Base-by-base conservation (phyloP, 2,888 invertebrate genomes). In the Artemia sinica region DNA sequence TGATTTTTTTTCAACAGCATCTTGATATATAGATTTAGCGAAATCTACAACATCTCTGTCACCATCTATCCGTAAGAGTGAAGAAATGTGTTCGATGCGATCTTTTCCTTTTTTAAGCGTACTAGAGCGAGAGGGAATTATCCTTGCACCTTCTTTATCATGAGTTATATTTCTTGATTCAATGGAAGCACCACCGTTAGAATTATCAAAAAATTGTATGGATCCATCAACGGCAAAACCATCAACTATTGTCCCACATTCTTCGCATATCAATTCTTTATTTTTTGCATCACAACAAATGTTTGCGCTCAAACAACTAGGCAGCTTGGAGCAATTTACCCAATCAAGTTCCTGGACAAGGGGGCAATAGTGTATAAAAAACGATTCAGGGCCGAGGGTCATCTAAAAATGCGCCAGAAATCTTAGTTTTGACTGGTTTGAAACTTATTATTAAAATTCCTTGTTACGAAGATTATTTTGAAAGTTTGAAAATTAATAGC, bases 11-110 rank as follows among this genome's bases (percentile, higher is more conserved):
- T 58, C 8, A 18, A 58, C 58, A 18, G 58, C 58, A 58, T 58
- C 58, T 58, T 58, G 58, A 9, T 14, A 58, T 14, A 58, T 58
- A 9, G 58, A 58, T 58, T 58, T 58, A 18, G 58, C 58, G 2
- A 58, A 58, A 58, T 58, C 58, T n/a, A 58, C 58, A 58, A 58
- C 58, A 58, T 58, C 10, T 18, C 58, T 58, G 18, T 58, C 10
- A 9, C 58, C 58, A 9, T 58, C 58, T 58, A 58, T 58, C 10
- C 58, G 58, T 8, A 58, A 18, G 8, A 14, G 58, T n/a, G 58
- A 8, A 18, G 14, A 58, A 58, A 58, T 58, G 58, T n/a, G 14
- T 58, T 58, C 58, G 10, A n/a, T n/a, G n/a, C n/a, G n/a, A n/a
- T n/a, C n/a, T n/a, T n/a, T n/a, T n/a, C n/a, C n/a, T n/a, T n/a